Evolutionary conservation across 2,888 invertebrate species (phyloP), one percentile per base, ranked within the genome.

Genomic region (Drosophila colorata): DNA sequence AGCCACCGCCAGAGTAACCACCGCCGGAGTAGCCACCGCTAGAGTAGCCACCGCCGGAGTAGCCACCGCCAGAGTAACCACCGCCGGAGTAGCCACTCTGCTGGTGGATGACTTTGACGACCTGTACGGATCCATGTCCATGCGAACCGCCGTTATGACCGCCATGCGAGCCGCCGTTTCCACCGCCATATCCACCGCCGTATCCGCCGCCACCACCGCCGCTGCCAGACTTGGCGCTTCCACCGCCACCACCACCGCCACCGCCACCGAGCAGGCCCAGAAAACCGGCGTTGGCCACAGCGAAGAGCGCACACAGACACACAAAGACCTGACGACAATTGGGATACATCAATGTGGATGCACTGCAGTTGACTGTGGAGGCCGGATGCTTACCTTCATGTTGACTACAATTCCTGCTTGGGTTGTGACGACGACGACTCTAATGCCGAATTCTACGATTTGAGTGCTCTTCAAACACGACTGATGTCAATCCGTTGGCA

Each of bases 231-330:
- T 80, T 83, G 51, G 61, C 49, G 8, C 69, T 60, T 8, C 72
- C 63, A 0, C 56, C 60, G 0, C 80, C 73, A 0, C 80, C 75
- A 0, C 74, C 75, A 0, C 74, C 75, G 1, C 75, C 73, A 1
- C 82, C 71, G 8, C 87, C 84, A 13, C 86, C 79, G 6, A 80
- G 67, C 20, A 80, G 69, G 20, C 78, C 82, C 55, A 90, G 69
- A 61, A 90, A 80, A 18, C 90, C 87, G n/a, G 89, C 89, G 57
- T 90, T 90, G 53, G 90, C 78, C 53, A 74, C 77, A 52, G 82
- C 80, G n/a, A 90, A 79, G 23, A 90, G 65, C 46, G 89, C 87
- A 69, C 77, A 80, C 64, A 89, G 49, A 61, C 84, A 89, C 38
- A 90, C 79, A 64, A 90, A 88, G 67, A 89, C 88, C 89, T 89